These are phyloP conservation scores for Carcinoscorpius rotundicauda DNA, from an alignment of 1,140 invertebrate genomes.

Conservation along the genomic window DNA sequence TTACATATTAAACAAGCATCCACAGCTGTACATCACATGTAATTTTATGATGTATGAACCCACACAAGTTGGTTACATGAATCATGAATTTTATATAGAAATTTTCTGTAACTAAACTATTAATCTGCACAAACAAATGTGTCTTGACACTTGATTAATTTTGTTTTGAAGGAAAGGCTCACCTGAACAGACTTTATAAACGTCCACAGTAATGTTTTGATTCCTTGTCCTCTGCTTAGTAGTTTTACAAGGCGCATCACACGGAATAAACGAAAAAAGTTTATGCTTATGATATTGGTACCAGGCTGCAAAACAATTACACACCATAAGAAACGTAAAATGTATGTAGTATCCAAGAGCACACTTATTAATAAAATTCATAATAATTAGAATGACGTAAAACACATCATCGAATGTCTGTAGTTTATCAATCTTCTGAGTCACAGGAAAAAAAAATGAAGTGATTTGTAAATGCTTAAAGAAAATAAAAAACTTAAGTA, in stretches of 20 bases:
- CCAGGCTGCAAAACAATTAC: slow-evolving; percentile 38
- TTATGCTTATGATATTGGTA: slow-evolving; percentile 86
- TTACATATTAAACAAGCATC: too few relatives aligned
- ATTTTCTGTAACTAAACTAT: not conserved
- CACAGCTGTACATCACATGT: too few relatives aligned
- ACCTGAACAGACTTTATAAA: slow-evolving; percentile 93
- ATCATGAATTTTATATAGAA: too few relatives aligned
- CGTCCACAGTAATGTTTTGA: slow-evolving; percentile 94
- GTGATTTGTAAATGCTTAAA: too few relatives aligned
- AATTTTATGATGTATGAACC: too few relatives aligned
- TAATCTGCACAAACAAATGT: not conserved
- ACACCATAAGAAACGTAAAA: too few relatives aligned
- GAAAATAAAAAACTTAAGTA: too few relatives aligned
- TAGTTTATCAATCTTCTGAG: too few relatives aligned
- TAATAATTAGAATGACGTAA: too few relatives aligned
- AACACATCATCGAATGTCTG: too few relatives aligned
- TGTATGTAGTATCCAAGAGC: too few relatives aligned
- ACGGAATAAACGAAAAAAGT: slow-evolving; percentile 96
- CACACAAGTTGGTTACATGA: too few relatives aligned
- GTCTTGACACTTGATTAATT: not conserved
- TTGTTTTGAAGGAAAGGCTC: not conserved
- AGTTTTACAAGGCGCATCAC: slow-evolving; percentile 97
- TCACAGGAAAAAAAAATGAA: not conserved
- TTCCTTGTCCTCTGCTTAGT: slow-evolving; percentile 90
- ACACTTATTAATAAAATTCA: not conserved